Percentiles rank a stretch among this genome's conserved stretches.
These are phyloP conservation scores for Lutjanus argentimaculatus DNA, from an alignment of 2,797 vertebrate species.

Conservation along the genomic window DNA sequence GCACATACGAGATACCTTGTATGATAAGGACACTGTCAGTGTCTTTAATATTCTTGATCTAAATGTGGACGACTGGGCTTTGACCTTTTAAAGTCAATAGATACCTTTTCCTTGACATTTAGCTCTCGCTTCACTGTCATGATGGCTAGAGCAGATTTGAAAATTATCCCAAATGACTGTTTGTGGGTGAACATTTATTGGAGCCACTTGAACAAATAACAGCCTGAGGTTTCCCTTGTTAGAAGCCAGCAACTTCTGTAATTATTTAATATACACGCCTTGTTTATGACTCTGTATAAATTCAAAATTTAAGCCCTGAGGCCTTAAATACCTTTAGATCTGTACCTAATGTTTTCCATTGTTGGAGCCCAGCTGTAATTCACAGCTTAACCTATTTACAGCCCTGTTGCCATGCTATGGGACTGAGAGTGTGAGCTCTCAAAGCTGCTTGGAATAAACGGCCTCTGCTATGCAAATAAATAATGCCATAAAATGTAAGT, in stretches of 20 bases:
- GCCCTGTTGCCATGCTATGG: constrained; percentile 63
- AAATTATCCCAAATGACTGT: constrained; percentile 32
- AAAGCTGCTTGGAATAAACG: constrained; percentile 64
- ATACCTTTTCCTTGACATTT: constrained; percentile 50
- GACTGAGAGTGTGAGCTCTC: constrained; percentile 46
- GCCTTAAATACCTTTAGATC: constrained; percentile 61
- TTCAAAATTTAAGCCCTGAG: constrained; percentile 25
- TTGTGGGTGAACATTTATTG: constrained; percentile 40
- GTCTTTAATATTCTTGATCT: neutral
- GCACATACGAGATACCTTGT: neutral
- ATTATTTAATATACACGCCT: constrained; percentile 47
- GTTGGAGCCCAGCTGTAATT: constrained; percentile 58
- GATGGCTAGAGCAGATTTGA: constrained; percentile 20
- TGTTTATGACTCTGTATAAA: constrained; percentile 42
- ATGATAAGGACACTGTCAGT: neutral
- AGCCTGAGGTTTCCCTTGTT: constrained; percentile 35
- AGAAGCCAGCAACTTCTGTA: constrained; percentile 32
- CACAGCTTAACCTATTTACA: constrained; percentile 71
- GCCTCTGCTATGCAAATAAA: constrained; percentile 79
- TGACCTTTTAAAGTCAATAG: constrained; percentile 34
- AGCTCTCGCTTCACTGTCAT: constrained; percentile 28
- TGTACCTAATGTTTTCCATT: constrained; percentile 69
- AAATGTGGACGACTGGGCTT: constrained; percentile 6
- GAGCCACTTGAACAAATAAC: neutral
- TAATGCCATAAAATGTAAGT: constrained; percentile 78